phyloP scores from a whole-genome alignment of 2,888 invertebrate species.

The Theretra japonica region DNA sequence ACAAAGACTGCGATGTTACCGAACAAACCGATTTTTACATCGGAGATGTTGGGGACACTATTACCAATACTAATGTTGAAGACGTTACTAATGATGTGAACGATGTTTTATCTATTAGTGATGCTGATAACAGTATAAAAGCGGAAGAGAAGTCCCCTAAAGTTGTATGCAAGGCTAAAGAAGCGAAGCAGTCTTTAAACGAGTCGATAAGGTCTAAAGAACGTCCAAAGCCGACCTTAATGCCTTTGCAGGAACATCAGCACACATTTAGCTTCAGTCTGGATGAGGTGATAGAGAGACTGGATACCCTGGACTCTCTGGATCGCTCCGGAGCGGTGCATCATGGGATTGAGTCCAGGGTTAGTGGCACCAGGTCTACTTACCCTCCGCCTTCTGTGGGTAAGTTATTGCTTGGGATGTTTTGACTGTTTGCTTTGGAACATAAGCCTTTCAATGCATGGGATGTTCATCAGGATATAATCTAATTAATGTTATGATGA shows the following conservation, averaged over 20 bases:
- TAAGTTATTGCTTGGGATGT: slow-evolving; percentile 43
- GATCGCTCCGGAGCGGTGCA: slow-evolving; percentile 74
- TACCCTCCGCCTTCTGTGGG: slow-evolving; percentile 74
- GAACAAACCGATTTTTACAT: slow-evolving; percentile 68
- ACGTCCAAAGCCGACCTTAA: slow-evolving; percentile 54
- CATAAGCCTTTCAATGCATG: not conserved
- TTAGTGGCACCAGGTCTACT: slow-evolving; percentile 54
- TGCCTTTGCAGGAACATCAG: slow-evolving; percentile 58
- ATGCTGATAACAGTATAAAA: slow-evolving; percentile 13
- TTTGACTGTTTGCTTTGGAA: not conserved
- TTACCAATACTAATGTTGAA: slow-evolving; percentile 35
- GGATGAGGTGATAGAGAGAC: slow-evolving; percentile 58
- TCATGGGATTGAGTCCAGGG: slow-evolving; percentile 64
- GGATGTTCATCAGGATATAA: not conserved
- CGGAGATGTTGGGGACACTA: slow-evolving; percentile 54
- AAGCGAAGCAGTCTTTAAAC: slow-evolving; percentile 71
- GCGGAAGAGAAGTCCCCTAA: not conserved
- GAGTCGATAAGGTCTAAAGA: slow-evolving; percentile 68
- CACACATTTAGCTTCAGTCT: slow-evolving; percentile 53
- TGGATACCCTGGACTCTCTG: slow-evolving; percentile 55
- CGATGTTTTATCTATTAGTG: slow-evolving; percentile 31
- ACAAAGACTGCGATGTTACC: slow-evolving; percentile 71
- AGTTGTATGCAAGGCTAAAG: slow-evolving; percentile 57
- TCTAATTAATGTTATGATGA: too few species aligned
- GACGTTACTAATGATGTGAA: slow-evolving; percentile 37